Percentiles rank a stretch among this genome's conserved stretches.
phyloP scores from a whole-genome alignment of 2,113 vertebrate species.

The Regulus satrapa region DNA sequence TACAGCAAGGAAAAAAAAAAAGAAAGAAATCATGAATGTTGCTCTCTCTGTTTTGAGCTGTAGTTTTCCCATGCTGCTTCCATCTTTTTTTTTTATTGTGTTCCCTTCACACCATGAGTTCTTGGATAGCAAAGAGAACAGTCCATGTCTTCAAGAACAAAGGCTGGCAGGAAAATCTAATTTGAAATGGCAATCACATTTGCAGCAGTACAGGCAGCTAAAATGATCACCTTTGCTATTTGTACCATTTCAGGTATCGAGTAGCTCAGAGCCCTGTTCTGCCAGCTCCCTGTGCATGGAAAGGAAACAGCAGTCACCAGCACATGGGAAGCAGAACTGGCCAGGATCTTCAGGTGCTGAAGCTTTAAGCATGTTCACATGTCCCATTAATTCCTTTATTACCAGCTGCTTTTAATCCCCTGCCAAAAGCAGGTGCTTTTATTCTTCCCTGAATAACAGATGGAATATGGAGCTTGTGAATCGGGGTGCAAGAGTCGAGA shows the following conservation, averaged over 20 bases:
- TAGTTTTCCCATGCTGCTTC: background rate
- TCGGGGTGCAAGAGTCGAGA: background rate
- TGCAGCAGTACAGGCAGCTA: background rate
- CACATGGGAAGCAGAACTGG: background rate
- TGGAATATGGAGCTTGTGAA: background rate
- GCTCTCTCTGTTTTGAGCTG: background rate
- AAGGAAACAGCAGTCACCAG: background rate
- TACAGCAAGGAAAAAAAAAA: background rate
- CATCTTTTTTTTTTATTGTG: background rate
- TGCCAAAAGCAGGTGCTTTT: constrained; percentile 5
- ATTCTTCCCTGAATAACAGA: background rate
- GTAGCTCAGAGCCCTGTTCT: background rate
- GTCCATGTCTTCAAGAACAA: background rate
- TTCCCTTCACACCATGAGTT: background rate
- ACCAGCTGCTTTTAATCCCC: background rate
- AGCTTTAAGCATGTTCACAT: background rate
- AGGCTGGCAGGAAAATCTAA: background rate
- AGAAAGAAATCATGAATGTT: background rate
- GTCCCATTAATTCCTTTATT: background rate
- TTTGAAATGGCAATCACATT: background rate
- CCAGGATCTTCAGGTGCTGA: background rate
- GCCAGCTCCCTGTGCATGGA: background rate
- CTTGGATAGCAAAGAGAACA: background rate
- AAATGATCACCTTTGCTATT: background rate
- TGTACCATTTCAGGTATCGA: background rate